Conservation (phyloP, 2,888 invertebrate genomes). For the Rhogogaster chlorosoma region DNA sequence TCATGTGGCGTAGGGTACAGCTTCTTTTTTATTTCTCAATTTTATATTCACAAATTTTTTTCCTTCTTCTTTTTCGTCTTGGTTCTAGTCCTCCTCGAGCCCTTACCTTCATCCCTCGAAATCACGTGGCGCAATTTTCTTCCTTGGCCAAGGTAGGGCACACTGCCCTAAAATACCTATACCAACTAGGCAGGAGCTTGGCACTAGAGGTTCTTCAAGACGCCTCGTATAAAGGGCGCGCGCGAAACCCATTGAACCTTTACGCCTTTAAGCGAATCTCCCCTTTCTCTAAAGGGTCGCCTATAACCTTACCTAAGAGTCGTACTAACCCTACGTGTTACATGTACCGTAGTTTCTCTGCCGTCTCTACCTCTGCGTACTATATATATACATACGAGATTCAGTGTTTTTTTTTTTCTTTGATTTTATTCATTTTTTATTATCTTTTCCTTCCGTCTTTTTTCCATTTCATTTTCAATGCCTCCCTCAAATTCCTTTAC, state of each 20-base stretch:
- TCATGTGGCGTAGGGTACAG: neutral
- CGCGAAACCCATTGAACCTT: slow-evolving; percentile 46
- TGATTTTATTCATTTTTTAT: too few relatives aligned
- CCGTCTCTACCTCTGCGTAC: neutral
- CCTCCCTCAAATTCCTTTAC: neutral
- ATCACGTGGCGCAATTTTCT: neutral
- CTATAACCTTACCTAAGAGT: slow-evolving; percentile 13
- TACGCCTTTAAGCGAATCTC: slow-evolving; percentile 36
- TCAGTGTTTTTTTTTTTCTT: too few relatives aligned
- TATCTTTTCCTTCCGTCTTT: neutral
- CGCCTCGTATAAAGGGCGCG: slow-evolving; percentile 17
- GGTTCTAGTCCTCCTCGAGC: neutral
- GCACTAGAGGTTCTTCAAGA: slow-evolving; percentile 14
- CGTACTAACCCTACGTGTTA: neutral
- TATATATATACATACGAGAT: neutral
- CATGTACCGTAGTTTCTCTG: neutral
- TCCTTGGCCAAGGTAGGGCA: neutral
- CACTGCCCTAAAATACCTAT: neutral
- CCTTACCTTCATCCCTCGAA: neutral
- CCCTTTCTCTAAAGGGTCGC: neutral
- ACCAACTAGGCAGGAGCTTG: slow-evolving; percentile 6
- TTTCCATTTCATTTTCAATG: neutral
- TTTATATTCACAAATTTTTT: neutral
- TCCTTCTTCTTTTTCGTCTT: too few relatives aligned
- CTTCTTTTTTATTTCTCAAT: neutral